Base-by-base conservation (phyloP, 2,888 invertebrate genomes). In the Mesoligia furuncula region DNA sequence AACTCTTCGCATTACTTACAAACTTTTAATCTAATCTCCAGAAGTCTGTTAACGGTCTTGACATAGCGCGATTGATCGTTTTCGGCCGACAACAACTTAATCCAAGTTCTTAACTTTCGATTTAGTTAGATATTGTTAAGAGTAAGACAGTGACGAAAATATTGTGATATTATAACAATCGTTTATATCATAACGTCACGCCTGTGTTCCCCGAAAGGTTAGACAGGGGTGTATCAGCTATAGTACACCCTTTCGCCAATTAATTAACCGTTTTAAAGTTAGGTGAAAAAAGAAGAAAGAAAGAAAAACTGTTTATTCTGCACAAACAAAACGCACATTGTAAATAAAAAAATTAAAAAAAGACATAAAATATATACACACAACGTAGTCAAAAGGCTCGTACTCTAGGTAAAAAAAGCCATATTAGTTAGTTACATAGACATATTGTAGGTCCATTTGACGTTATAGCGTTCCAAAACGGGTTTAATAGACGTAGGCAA, bases 11-110 rank as follows among this genome's bases (percentile, higher is more conserved):
- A 85, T 85, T 75, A 81, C 73, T 78, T 78, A 84, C 62, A 84
- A 84, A 84, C 79, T 84, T 81, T 84, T 79, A 84, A 84, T 84
- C 67, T 69, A 74, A 76, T 84, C 84, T 84, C 42, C 36, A 81
- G 73, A 71, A 84, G 71, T 84, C 84, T 81, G 81, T 75, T 75
- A 84, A 65, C 79, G 71, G 84, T 57, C 79, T 75, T 84, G 84
- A 84, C 84, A 59, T 62, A 27, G 51, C 79, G 70, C 81, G 84
- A 79, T 84, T 84, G 84, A 84, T 84, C 84, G 84, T 73, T 84
- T 81, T 76, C 39, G 71, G 75, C 62, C 72, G 73, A 64, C 67
- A 84, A 79, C 75, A 84, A 84, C 75, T 84, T 84, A 84, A 79
- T 84, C 84, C 75, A 68, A 84, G 71, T 81, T 84, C 66, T 78